Evolutionary conservation across 2,888 invertebrate species (phyloP), one percentile per base, ranked within the genome.

Genomic region (Troides oblongomaculatus): DNA sequence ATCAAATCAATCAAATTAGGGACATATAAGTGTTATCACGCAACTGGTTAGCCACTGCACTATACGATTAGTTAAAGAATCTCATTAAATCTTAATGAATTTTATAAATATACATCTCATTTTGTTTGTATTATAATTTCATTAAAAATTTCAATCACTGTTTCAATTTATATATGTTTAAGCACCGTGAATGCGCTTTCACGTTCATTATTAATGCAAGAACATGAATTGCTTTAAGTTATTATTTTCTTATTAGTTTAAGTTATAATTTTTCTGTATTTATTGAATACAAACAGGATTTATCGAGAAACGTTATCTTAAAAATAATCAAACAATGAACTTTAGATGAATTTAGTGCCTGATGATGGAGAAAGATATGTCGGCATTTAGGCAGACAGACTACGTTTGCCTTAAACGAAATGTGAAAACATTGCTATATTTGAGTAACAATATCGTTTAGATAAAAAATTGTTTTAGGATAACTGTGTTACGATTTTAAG

Each of bases 201-300:
- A 67, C 67, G 64, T 63, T 10, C 64, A 57, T 57, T 64, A 70
- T 70, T 70, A 70, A 70, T 70, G 66, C 70, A 61, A 5, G 30
- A 36, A 7, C 70, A 70, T 67, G 70, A 61, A 64, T 60, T n/a
- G 30, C 25, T 39, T 63, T 43, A 60, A 30, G 60, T 70, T 39
- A 70, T 43, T 25, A 66, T 62, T 59, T 39, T 67, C 59, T 2
- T n/a, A 62, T 21, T 14, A 17, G 61, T 53, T 43, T 36, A 43
- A 43, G 12, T 17, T 59, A 58, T 58, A 23, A 57, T 66, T 66
- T 53, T 62, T 43, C 36, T 12, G 23, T 50, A 53, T 58, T 17
- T 8, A n/a, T 14, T 46, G 12, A 63, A 63, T 17, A 21, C 57
- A 63, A 63, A 62, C 5, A 58, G 30, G 39, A 50, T 58, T 58